Conservation (phyloP, 2,113 vertebrate genomes). For the Struthidea cinerea region DNA sequence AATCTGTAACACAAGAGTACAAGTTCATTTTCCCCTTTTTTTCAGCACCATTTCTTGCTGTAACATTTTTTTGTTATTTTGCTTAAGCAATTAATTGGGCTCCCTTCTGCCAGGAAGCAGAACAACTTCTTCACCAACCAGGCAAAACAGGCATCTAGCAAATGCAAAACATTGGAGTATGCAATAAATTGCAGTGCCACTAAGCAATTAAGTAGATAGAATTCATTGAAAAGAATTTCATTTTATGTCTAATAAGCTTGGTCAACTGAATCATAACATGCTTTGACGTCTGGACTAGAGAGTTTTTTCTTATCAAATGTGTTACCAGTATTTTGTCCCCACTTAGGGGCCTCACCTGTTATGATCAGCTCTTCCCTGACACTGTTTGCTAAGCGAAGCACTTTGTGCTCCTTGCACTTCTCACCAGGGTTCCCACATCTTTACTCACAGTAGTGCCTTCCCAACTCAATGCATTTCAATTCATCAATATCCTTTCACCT, state of each 20-base stretch:
- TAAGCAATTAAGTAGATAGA: background rate
- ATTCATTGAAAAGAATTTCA: background rate
- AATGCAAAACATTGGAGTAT: background rate
- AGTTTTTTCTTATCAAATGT: background rate
- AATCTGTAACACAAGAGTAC: conserved; percentile 97
- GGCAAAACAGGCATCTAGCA: background rate
- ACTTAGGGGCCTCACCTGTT: rapidly evolving
- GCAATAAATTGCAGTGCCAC: background rate
- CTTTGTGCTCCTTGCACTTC: background rate
- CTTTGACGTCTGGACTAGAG: background rate
- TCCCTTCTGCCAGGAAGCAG: background rate
- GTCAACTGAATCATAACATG: background rate
- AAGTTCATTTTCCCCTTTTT: conserved; percentile 75
- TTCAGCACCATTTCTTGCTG: background rate
- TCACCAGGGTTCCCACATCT: background rate
- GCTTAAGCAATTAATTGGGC: background rate
- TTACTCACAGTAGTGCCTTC: background rate
- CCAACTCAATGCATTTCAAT: background rate
- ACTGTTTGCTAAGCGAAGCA: background rate
- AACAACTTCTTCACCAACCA: background rate
- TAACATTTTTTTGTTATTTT: background rate
- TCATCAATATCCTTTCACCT: background rate
- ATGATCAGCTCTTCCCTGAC: background rate
- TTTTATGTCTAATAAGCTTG: background rate
- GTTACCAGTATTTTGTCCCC: background rate